Percentiles rank a stretch among this genome's conserved stretches.
Conservation (phyloP, 2,797 vertebrate genomes). For the Hybognathus amarus region DNA sequence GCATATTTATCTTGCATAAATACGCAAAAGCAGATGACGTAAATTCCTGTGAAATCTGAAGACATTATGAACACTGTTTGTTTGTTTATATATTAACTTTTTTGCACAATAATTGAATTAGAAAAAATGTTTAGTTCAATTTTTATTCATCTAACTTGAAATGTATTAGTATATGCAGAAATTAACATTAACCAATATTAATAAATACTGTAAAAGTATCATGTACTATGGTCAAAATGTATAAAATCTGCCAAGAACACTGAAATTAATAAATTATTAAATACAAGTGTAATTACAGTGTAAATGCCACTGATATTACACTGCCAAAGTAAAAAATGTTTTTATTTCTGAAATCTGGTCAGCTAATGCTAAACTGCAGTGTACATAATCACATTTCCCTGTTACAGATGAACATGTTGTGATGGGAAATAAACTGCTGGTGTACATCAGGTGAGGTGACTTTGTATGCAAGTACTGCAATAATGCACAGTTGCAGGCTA, state of each 20-base stretch:
- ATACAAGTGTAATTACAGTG: neutral
- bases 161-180: no score
- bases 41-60: neutral
- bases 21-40: neutral
- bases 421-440: conserved; percentile 97
- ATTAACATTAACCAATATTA: neutral
- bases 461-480: neutral
- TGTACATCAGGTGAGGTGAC: conserved; percentile 90
- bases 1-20: neutral
- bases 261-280: neutral
- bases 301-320: neutral
- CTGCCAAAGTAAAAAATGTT: neutral
- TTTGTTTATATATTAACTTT: neutral
- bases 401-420: conserved; percentile 91
- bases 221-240: neutral
- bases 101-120: neutral
- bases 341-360: neutral
- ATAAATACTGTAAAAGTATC: neutral
- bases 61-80: neutral
- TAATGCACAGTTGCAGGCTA: neutral
- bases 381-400: conserved; percentile 49
- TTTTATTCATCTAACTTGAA: no score
- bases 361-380: conserved; percentile 1
- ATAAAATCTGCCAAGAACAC: neutral
- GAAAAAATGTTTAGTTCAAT: no score